Percentiles rank a stretch among this genome's conserved stretches.
Conservation (phyloP, 2,113 vertebrate genomes). For the Malaclemys terrapin region DNA sequence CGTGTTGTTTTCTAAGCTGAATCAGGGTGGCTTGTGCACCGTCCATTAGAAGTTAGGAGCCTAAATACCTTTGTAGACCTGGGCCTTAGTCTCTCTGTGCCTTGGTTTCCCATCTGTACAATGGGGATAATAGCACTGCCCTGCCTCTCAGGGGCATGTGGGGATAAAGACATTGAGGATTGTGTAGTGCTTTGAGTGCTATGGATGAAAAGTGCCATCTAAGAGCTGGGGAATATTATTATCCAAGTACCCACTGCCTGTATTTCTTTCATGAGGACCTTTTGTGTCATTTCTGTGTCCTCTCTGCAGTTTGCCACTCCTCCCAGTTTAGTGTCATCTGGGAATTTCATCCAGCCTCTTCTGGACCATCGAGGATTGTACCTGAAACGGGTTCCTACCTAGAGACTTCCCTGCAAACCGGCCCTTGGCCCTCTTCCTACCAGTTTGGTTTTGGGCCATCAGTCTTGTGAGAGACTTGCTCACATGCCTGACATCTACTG, state of each 20-base stretch:
- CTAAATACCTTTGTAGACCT: too few relatives aligned
- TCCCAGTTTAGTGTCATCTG: background rate
- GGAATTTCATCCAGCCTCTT: background rate
- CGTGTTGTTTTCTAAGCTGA: background rate
- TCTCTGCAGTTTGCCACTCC: background rate
- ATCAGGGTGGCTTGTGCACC: background rate
- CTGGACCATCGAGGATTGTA: background rate
- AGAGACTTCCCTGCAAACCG: background rate
- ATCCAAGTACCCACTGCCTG: background rate
- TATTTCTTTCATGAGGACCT: background rate
- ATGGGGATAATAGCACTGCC: too few relatives aligned
- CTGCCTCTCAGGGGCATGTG: too few relatives aligned
- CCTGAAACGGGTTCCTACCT: background rate
- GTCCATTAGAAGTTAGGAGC: too few relatives aligned
- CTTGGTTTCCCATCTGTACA: too few relatives aligned
- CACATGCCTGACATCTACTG: background rate
- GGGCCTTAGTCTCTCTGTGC: too few relatives aligned
- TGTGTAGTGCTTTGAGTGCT: too few relatives aligned
- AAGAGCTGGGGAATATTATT: background rate
- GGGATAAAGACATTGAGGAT: too few relatives aligned
- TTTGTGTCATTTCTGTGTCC: background rate
- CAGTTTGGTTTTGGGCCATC: background rate
- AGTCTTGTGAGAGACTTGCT: background rate
- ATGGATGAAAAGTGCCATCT: too few relatives aligned
- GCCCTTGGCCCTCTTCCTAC: background rate